Evolutionary conservation across 1,140 invertebrate genomes (phyloP).

Genomic region (Thereuonema tuberculata): DNA sequence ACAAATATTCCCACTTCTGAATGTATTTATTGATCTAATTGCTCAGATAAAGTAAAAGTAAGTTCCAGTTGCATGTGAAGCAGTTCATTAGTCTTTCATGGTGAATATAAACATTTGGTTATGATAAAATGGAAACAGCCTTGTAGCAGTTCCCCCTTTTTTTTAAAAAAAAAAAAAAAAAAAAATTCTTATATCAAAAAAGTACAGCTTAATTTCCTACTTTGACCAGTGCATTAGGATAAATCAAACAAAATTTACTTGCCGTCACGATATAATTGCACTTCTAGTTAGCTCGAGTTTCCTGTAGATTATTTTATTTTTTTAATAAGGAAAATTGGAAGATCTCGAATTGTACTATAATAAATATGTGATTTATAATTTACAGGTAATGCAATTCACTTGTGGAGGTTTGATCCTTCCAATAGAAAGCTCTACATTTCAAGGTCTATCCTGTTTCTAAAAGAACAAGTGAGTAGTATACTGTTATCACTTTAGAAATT

Average conservation of each 20-base stretch:
- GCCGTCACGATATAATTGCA: neutral
- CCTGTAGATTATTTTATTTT: neutral
- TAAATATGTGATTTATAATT: neutral
- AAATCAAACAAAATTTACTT: neutral
- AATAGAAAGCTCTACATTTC: constrained; percentile 2
- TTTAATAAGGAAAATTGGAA: neutral
- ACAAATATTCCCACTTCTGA: too few relatives aligned
- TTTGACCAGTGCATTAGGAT: neutral
- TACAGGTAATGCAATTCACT: constrained; percentile 5
- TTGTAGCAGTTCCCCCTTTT: too few relatives aligned
- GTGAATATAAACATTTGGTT: too few relatives aligned
- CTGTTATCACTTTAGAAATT: too few relatives aligned
- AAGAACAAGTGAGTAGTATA: neutral
- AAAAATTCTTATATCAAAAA: too few relatives aligned
- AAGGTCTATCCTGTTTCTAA: constrained; percentile 3
- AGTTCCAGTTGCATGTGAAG: too few relatives aligned
- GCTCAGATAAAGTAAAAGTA: too few relatives aligned
- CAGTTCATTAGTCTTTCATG: too few relatives aligned
- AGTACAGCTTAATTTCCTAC: neutral
- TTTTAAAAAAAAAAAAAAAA: too few relatives aligned
- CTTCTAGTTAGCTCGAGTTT: neutral
- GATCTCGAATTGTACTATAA: neutral
- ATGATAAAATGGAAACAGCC: too few relatives aligned
- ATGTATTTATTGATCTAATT: too few relatives aligned
- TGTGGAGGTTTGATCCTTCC: neutral